phyloP scores from a whole-genome alignment of 2,888 invertebrate genomes.

The Scaptomyza parva region DNA sequence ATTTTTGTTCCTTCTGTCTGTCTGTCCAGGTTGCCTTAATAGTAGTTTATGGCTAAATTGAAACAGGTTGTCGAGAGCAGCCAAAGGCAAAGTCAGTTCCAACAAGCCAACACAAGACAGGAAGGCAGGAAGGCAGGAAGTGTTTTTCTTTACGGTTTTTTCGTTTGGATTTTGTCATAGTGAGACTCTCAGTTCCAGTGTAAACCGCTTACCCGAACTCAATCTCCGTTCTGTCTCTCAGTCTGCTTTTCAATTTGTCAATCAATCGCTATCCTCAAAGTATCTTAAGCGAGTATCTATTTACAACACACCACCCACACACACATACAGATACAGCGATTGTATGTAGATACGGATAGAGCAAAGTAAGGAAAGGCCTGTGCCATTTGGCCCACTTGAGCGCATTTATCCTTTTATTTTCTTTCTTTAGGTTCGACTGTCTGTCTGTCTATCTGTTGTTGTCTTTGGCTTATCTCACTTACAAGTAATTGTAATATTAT shows the following conservation, averaged over 20 bases:
- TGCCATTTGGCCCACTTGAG: conserved; percentile 44
- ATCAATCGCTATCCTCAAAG: conserved; percentile 40
- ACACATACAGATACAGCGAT: not conserved
- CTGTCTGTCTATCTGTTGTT: conserved; percentile 25
- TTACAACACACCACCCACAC: conserved; percentile 17
- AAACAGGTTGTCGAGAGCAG: conserved; percentile 64
- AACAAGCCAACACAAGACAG: not conserved
- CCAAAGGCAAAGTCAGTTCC: conserved; percentile 2
- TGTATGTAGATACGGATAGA: conserved; percentile 6
- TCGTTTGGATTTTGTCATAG: too few species aligned
- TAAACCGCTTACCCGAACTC: conserved; percentile 27
- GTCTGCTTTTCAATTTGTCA: conserved; percentile 48
- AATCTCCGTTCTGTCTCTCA: conserved; percentile 1
- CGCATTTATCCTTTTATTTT: conserved; percentile 32
- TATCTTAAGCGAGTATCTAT: conserved; percentile 23
- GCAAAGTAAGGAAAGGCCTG: conserved; percentile 13
- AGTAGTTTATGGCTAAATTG: conserved; percentile 79
- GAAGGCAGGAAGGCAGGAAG: conserved; percentile 32
- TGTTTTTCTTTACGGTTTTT: conserved; percentile 14
- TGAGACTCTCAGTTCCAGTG: conserved; percentile 21
- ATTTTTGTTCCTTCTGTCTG: not conserved
- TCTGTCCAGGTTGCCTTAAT: conserved; percentile 31
- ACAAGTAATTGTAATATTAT: conserved; percentile 81
- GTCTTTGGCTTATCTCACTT: conserved; percentile 72
- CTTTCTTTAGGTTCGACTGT: not conserved